These are phyloP conservation scores for Sisyra nigra DNA, from an alignment of 2,888 invertebrate species.

Conservation along the genomic window DNA sequence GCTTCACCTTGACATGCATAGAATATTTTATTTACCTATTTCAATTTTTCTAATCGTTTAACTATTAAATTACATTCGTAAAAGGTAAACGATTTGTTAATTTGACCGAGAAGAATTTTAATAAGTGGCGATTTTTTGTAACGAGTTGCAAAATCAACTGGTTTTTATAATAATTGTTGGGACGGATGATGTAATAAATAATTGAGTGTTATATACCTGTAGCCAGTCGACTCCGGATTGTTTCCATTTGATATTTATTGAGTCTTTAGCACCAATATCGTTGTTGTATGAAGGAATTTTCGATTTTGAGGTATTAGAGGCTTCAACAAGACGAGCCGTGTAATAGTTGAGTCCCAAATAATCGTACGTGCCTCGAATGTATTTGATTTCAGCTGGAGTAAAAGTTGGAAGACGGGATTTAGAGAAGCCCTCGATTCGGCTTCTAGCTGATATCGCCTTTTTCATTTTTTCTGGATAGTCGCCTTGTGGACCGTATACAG, in stretches of 20 bases:
- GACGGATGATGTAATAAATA: too few relatives aligned
- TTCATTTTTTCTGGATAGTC: slow-evolving; percentile 10
- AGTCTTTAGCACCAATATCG: slow-evolving; percentile 39
- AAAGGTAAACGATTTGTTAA: too few relatives aligned
- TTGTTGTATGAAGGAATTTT: slow-evolving; percentile 38
- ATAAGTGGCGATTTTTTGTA: too few relatives aligned
- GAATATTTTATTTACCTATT: too few relatives aligned
- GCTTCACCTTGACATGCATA: too few relatives aligned
- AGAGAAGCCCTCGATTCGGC: slow-evolving; percentile 10
- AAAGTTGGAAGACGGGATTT: slow-evolving; percentile 12
- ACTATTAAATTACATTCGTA: too few relatives aligned
- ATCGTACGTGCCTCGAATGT: slow-evolving; percentile 13
- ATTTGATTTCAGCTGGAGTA: slow-evolving; percentile 14
- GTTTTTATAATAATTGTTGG: too few relatives aligned
- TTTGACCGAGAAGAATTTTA: too few relatives aligned
- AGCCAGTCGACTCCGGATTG: slow-evolving; percentile 42
- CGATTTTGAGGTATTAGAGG: neutral
- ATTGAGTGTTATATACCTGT: slow-evolving; percentile 22
- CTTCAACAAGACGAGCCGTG: neutral
- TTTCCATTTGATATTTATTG: slow-evolving; percentile 41
- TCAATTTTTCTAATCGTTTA: too few relatives aligned
- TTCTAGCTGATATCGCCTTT: slow-evolving; percentile 9
- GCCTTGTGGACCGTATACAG: slow-evolving; percentile 5
- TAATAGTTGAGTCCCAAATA: slow-evolving; percentile 13
- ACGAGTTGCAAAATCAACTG: too few relatives aligned